Evolutionary conservation across 2,113 vertebrate genomes (phyloP).

Genomic region (Neotoma lepida): DNA sequence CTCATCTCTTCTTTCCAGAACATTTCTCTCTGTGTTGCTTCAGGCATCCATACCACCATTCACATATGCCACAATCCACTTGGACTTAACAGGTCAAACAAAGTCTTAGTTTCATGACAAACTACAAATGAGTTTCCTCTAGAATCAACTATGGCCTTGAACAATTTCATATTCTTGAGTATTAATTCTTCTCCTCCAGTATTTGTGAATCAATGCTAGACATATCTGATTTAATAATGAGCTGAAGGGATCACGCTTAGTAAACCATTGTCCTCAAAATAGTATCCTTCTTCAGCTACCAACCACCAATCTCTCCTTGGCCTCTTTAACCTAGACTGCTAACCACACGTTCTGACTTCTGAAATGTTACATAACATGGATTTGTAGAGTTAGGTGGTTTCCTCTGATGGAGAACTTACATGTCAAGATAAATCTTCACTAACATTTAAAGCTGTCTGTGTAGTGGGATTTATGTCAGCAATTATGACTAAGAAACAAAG

Average conservation of each 20-base stretch:
- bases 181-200: slow-evolving; percentile 18
- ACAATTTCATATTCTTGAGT: not conserved
- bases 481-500: slow-evolving; percentile 17
- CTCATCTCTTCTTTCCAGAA: slow-evolving; percentile 36
- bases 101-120: slow-evolving; percentile 40
- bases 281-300: slow-evolving; percentile 37
- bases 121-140: slow-evolving; percentile 22
- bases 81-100: slow-evolving; percentile 40
- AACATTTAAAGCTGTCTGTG: slow-evolving; percentile 15
- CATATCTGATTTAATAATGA: slow-evolving; percentile 1
- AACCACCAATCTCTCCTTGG: slow-evolving; percentile 12
- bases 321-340: slow-evolving; percentile 49
- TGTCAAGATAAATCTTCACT: slow-evolving; percentile 18
- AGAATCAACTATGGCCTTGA: not conserved
- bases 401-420: slow-evolving; percentile 35
- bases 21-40: slow-evolving; percentile 1
- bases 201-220: slow-evolving; percentile 34
- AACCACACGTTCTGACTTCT: slow-evolving; percentile 22
- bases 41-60: slow-evolving; percentile 42
- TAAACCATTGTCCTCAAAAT: slow-evolving; percentile 26
- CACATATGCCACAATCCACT: slow-evolving; percentile 47
- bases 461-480: not conserved
- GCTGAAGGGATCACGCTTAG: not conserved
- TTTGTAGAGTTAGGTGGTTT: not conserved
- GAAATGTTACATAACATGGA: not conserved